Conservation (phyloP, 2,113 vertebrate genomes). For the Dunckerocampus dactyliophorus region DNA sequence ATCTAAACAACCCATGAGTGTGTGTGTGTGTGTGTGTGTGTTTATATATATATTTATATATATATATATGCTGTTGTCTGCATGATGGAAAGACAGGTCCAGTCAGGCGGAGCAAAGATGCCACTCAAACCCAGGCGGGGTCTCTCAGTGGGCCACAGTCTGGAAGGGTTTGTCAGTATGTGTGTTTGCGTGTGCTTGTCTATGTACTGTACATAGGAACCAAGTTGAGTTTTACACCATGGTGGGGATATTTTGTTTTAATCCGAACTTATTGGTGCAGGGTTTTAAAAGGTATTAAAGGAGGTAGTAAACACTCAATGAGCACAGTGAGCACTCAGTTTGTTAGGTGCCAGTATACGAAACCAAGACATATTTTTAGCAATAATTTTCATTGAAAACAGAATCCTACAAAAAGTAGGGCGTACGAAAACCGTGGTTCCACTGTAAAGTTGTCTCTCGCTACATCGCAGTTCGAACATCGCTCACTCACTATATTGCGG, state of each 20-base stretch:
- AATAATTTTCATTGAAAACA: too few species aligned
- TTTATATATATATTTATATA: conserved; percentile 8
- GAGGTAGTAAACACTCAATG: conserved; percentile 1
- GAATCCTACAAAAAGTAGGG: too few species aligned
- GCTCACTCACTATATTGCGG: too few species aligned
- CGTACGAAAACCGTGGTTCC: too few species aligned
- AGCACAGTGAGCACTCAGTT: too few species aligned
- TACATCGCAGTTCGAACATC: too few species aligned
- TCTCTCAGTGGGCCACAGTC: conserved; percentile 42
- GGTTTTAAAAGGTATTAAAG: not conserved
- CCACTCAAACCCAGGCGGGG: conserved; percentile 55
- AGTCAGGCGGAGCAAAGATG: conserved; percentile 58
- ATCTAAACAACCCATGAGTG: not conserved
- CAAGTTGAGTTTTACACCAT: not conserved
- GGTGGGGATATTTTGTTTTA: not conserved
- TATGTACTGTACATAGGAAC: not conserved
- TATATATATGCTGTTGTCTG: conserved; percentile 38
- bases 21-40: conserved; percentile 11
- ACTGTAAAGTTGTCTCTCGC: too few species aligned
- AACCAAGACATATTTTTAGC: too few species aligned
- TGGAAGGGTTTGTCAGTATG: conserved; percentile 26
- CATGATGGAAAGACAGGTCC: conserved; percentile 44
- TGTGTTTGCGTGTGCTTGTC: conserved; percentile 20
- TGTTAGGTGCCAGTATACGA: too few species aligned
- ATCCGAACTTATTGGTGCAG: too few species aligned